Base-by-base conservation (phyloP, 2,113 vertebrate genomes). In the Eidolon helvum region DNA sequence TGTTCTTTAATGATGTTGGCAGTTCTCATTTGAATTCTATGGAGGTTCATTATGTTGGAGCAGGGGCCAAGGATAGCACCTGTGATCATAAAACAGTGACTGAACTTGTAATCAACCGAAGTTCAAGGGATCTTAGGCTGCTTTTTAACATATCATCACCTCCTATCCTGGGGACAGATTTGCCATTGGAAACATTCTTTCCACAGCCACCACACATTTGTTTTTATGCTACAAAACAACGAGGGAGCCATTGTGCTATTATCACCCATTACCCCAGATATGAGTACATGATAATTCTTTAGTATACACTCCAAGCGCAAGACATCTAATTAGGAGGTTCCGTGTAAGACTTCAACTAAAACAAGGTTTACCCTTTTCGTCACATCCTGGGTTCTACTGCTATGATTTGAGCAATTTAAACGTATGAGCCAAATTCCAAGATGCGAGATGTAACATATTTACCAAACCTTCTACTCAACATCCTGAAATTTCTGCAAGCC, bases 61-160 rank as follows among this genome's bases (percentile, higher is more conserved):
- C 21, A 57, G 69, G 57, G 77, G 33, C 68, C 48, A 82, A 92
- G 55, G 35, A 91, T 5, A 75, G 50, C 57, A 93, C 87, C 77
- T 86, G 71, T 88, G 72, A 69, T 95, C 24, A 40, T 93, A 66
- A 97, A 95, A 91, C 55, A 87, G 30, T 87, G 74, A 91, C 57
- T 66, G 35, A 93, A 74, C 55, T 87, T 87, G 38, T 74, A 84
- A 66, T 74, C 35, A 91, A 69, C 22, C 16, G 50, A 61, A 92
- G 33, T 74, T 87, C 48, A 40, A 2, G 3, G n/a, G 50, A 30
- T 92, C 55, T 84, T 79, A 43, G 26, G 55, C 7, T 59, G 18
- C 28, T 89, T 72, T 83, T 80, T 38, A 89, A 48, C 59, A 65
- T 50, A 71, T 11, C 43, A 57, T 83, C 48, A 78, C 45, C 3